phyloP scores from a whole-genome alignment of 2,797 vertebrate species.

The Enoplosus armatus region DNA sequence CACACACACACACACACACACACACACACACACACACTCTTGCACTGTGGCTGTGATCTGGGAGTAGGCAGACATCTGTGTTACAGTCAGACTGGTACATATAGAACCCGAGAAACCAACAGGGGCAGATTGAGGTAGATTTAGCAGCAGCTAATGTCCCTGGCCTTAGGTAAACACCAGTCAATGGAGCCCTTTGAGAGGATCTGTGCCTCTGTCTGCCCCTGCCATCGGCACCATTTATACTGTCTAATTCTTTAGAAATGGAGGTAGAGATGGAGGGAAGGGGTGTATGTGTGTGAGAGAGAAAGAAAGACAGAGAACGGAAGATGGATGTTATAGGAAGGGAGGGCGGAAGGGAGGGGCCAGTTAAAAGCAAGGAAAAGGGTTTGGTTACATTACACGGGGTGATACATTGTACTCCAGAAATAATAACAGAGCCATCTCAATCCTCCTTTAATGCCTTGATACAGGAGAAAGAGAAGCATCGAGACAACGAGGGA shows the following conservation, averaged over 20 bases:
- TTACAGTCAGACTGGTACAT: constrained; percentile 35
- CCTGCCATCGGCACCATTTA: constrained; percentile 63
- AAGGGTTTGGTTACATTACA: constrained; percentile 83
- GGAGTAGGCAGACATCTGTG: constrained; percentile 25
- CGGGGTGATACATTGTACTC: constrained; percentile 76
- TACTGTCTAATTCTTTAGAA: constrained; percentile 69
- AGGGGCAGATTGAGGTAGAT: constrained; percentile 68
- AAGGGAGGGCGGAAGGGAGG: constrained; percentile 47
- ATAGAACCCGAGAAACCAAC: constrained; percentile 54
- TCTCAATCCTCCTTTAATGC: constrained; percentile 78
- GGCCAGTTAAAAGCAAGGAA: constrained; percentile 77
- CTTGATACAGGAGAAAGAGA: constrained; percentile 78
- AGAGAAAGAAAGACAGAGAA: constrained; percentile 29
- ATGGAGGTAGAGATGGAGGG: constrained; percentile 60
- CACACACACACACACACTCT: background rate
- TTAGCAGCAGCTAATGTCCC: constrained; percentile 74
- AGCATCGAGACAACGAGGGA: constrained; percentile 69
- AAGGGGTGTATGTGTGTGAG: constrained; percentile 35
- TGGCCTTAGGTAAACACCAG: constrained; percentile 76
- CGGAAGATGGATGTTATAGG: constrained; percentile 36
- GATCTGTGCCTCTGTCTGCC: constrained; percentile 63
- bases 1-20: too few relatives aligned
- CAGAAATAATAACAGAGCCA: constrained; percentile 77
- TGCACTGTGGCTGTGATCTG: constrained; percentile 28
- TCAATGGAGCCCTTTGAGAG: constrained; percentile 78